Conservation (phyloP, 2,797 vertebrate genomes). For the Anguilla obscura region DNA sequence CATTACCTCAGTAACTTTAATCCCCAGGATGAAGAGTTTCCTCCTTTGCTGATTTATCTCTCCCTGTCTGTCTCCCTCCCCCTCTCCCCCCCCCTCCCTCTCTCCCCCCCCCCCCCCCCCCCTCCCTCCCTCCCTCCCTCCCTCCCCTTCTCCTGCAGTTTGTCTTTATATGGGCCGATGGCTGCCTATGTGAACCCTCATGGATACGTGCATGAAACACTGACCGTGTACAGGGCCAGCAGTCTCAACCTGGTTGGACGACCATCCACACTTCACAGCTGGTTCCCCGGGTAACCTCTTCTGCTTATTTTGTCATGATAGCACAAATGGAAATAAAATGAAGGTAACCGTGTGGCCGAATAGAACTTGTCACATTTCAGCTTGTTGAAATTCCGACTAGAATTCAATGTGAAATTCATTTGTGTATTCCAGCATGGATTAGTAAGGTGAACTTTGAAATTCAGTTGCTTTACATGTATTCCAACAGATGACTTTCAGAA, state of each 20-base stretch:
- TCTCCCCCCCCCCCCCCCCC: background rate
- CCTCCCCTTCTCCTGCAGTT: slow-evolving; percentile 63
- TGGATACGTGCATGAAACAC: slow-evolving; percentile 94
- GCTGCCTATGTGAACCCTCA: slow-evolving; percentile 97
- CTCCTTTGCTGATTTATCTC: background rate
- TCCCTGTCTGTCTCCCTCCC: background rate
- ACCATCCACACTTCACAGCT: slow-evolving; percentile 94
- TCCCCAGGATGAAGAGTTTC: slow-evolving; percentile 45
- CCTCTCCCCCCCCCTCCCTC: background rate
- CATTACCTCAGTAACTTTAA: slow-evolving; percentile 65
- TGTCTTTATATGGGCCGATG: slow-evolving; percentile 96
- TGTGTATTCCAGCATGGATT: background rate
- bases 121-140: background rate
- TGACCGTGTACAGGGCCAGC: slow-evolving; percentile 92
- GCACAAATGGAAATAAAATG: background rate
- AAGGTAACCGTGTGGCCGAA: too few relatives aligned
- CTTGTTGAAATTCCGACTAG: background rate
- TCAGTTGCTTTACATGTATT: background rate
- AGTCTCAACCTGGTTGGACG: slow-evolving; percentile 88
- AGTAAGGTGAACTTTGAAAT: background rate
- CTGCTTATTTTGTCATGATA: background rate
- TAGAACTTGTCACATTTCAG: background rate
- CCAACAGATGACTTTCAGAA: background rate
- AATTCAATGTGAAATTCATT: background rate
- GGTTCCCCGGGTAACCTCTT: slow-evolving; percentile 94